Evolutionary conservation across 2,888 invertebrate species (phyloP).

Genomic region (Eupithecia insigniata): DNA sequence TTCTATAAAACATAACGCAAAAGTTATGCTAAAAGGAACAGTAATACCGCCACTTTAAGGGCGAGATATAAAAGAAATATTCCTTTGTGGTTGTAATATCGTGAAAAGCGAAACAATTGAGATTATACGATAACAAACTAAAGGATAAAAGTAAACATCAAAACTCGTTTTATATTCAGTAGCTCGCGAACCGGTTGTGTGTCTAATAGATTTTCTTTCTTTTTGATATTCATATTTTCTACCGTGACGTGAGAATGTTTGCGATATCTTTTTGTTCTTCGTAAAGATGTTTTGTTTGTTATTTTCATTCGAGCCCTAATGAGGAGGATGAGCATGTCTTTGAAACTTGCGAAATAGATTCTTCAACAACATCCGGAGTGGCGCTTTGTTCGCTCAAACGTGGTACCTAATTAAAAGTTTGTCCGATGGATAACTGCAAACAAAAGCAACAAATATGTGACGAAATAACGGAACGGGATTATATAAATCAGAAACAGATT

Average conservation of each 20-base stretch:
- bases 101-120: conserved; percentile 50
- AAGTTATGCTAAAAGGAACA: conserved; percentile 42
- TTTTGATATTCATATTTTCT: conserved; percentile 48
- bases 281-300: conserved; percentile 27
- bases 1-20: conserved; percentile 44
- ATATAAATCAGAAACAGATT: conserved; percentile 38
- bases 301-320: conserved; percentile 31
- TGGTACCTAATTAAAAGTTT: conserved; percentile 56
- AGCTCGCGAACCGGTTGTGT: conserved; percentile 42
- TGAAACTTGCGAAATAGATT: conserved; percentile 29
- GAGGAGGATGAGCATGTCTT: conserved; percentile 22
- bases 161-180: conserved; percentile 53
- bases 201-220: conserved; percentile 45
- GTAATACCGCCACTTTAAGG: conserved; percentile 38
- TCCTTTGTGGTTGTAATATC: conserved; percentile 41
- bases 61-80: conserved; percentile 40
- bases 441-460: conserved; percentile 37
- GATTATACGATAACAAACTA: conserved; percentile 50
- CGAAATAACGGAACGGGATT: conserved; percentile 37
- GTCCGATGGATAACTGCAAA: conserved; percentile 46
- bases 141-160: conserved; percentile 46
- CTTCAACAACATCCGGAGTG: conserved; percentile 26
- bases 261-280: conserved; percentile 28
- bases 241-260: conserved; percentile 39
- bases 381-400: conserved; percentile 33